These are phyloP conservation scores for Plestiodon gilberti DNA, from an alignment of 2,113 vertebrate species.

Conservation along the genomic window DNA sequence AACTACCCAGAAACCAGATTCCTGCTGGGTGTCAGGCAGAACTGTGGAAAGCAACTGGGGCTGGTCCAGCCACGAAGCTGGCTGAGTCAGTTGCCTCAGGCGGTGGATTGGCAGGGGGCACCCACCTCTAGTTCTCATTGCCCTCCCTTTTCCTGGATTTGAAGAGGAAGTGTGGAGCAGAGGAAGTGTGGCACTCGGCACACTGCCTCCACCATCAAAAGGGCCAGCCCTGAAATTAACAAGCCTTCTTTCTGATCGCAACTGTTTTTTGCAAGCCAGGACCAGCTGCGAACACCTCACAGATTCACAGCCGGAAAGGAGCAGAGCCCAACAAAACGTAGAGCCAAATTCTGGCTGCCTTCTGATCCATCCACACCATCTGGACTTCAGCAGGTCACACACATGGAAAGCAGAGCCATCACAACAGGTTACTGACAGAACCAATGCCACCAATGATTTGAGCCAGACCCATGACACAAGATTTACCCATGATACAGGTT, in stretches of 20 bases:
- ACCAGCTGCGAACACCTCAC: not conserved
- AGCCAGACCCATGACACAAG: not conserved
- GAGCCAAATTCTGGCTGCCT: not conserved
- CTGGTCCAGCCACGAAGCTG: no score
- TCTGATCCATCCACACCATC: not conserved
- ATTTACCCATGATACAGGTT: no score
- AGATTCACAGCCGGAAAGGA: not conserved
- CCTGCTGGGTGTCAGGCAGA: no score
- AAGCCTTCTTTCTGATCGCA: not conserved
- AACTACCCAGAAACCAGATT: not conserved
- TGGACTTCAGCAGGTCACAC: not conserved
- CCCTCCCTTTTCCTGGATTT: no score
- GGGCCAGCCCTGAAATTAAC: not conserved
- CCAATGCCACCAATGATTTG: not conserved
- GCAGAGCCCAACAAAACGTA: not conserved
- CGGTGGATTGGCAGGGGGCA: no score
- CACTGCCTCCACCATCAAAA: no score
- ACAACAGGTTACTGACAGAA: not conserved
- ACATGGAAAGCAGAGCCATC: not conserved
- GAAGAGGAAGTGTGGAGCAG: no score
- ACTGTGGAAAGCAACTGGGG: no score
- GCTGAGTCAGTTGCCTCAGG: no score
- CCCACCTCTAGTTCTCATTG: no score
- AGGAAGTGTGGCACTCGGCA: no score
- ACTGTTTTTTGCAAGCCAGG: not conserved